Base-by-base conservation (phyloP, 1,140 invertebrate species). In the Zaprionus inermis region DNA sequence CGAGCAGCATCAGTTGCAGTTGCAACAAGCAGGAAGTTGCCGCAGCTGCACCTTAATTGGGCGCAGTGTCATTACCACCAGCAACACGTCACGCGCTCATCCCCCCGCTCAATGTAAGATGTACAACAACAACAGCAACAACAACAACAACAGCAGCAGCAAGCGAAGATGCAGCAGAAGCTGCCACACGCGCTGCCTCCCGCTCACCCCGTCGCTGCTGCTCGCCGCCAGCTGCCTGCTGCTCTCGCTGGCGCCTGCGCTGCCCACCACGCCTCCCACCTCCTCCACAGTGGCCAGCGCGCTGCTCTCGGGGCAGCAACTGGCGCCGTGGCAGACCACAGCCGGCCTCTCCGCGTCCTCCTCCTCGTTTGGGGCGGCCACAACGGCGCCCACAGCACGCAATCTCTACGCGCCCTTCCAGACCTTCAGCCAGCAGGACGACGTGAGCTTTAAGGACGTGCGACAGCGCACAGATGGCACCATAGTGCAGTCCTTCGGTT, bases 61-160 rank as follows among this genome's bases (percentile, higher is more conserved):
- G 66, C 64, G 70, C 79, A 89, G 80, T 83, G 84, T 83, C 84
- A 88, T 89, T 88, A 89, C 66, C 84, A 88, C 70, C 71, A 18
- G n/a, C 34, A 65, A 30, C 60, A 58, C 18, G 10, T 44, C 44
- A 51, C 64, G 55, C 72, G 69, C 82, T 72, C 82, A 72, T 70
- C 78, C 51, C 72, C 38, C 46, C 57, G 82, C 90, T 91, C 91
- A 75, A 92, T 92, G 91, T 92, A 92, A 91, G 59, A 92, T 92
- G 91, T 89, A 54, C 32, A 52, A 16, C 72, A 56, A 7, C 58
- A 58, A 22, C 60, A 74, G 30, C 44, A 63, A 28, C 20, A 49
- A 41, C 71, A 72, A 41, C 55, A 76, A 56, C 72, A 76, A 20
- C 46, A 78, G 49, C 54, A 18, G 24, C 24, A 51, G 20, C 28